phyloP scores from a whole-genome alignment of 2,113 vertebrate species.

The Apus apus region DNA sequence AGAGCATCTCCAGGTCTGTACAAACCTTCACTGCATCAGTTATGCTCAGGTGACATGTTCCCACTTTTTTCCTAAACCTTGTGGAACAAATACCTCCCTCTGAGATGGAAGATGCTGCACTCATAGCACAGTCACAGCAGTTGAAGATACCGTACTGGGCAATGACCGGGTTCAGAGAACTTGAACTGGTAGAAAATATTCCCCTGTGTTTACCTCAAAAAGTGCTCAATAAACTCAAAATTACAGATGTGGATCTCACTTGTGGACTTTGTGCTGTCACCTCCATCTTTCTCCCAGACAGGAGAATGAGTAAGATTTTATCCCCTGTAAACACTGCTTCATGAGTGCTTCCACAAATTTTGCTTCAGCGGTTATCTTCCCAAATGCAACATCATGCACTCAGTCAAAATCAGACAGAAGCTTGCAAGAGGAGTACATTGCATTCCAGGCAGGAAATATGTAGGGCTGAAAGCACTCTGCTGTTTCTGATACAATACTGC shows the following conservation, averaged over 20 bases:
- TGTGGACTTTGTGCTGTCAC: not conserved
- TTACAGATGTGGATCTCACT: not conserved
- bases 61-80: not conserved
- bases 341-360: not conserved
- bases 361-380: not conserved
- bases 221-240: not conserved
- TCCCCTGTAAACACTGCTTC: not conserved
- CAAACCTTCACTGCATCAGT: not conserved
- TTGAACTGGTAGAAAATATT: not conserved
- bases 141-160: not conserved
- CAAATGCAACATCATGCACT: not conserved
- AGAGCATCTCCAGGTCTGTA: not conserved
- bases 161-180: not conserved
- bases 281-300: accelerated
- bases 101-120: not conserved
- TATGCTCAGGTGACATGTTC: not conserved
- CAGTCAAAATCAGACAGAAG: not conserved
- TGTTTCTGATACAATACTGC: not conserved
- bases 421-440: not conserved
- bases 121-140: not conserved
- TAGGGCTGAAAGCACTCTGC: not conserved
- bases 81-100: not conserved
- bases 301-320: not conserved
- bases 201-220: not conserved
- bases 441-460: not conserved